Base-by-base conservation (phyloP, 1,140 invertebrate species). In the Drosophila nigromelanica region DNA sequence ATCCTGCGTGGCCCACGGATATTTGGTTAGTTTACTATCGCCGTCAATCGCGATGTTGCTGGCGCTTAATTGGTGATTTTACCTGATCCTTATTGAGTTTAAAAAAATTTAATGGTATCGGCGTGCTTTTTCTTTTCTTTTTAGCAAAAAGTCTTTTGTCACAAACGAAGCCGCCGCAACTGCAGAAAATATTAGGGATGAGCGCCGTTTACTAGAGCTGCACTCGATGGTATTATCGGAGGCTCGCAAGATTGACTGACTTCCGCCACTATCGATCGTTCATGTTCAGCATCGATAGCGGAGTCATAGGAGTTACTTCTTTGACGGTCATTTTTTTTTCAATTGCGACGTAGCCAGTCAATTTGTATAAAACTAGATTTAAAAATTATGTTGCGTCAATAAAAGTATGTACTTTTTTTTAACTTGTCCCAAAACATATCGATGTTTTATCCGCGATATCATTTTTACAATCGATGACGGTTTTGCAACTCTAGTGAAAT, bases 161-260 rank as follows among this genome's bases (percentile, higher is more conserved):
- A 60, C 27, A 37, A 56, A 50, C n/a, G 37, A 70, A 50, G 71
- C 70, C 69, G 62, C 62, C 70, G 63, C 63, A 68, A 68, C 64
- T 68, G 50, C 64, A 68, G 63, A 73, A 73, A 73, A 73, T 60
- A 55, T 47, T 60, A 72, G 70, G 14, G 70, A 12, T 58, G 70
- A 45, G 50, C 30, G 6, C 10, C n/a, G 6, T 14, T 39, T 6
- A 6, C 39, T 43, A 45, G 27, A 42, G 45, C 10, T 43, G n/a
- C 18, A n/a, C 42, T 61, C 51, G 18, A 37, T 60, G 14, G 4
- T 11, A 18, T 37, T 18, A 15, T 66, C 18, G 43, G 40, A 10
- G 10, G n/a, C n/a, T 6, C 12, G n/a, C 47, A 45, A 39, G 63
- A 37, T 56, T 14, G 7, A 39, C 18, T 27, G 8, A 35, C 4